Conservation (phyloP, 2,888 invertebrate species). For the Notodonta ziczac region DNA sequence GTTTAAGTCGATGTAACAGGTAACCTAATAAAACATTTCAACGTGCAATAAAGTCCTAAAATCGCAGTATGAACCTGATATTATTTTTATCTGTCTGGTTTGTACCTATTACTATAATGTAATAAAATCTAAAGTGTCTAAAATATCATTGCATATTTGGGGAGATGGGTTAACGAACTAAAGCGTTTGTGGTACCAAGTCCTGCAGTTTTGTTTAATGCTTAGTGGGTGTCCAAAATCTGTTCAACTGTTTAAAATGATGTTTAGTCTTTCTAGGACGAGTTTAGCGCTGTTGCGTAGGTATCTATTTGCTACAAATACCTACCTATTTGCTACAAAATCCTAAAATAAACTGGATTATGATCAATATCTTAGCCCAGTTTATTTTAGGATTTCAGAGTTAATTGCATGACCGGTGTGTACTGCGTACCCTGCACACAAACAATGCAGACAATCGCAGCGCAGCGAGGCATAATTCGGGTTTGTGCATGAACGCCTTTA, state of each 20-base stretch:
- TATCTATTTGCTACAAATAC: neutral
- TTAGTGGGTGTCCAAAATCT: too few relatives aligned
- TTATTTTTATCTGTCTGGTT: too few relatives aligned
- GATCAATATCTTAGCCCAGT: slow-evolving; percentile 12
- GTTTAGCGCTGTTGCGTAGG: too few relatives aligned
- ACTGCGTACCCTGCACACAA: slow-evolving; percentile 10
- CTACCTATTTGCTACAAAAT: neutral
- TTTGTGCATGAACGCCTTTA: slow-evolving; percentile 36
- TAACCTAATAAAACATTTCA: neutral
- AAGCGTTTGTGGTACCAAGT: too few relatives aligned
- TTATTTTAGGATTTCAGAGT: slow-evolving; percentile 6
- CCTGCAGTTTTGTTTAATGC: too few relatives aligned
- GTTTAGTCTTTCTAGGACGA: too few relatives aligned
- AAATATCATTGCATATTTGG: too few relatives aligned
- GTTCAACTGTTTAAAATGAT: too few relatives aligned
- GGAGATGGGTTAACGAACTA: too few relatives aligned
- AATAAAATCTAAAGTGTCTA: too few relatives aligned
- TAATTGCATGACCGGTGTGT: slow-evolving; percentile 23
- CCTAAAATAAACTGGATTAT: slow-evolving; percentile 19
- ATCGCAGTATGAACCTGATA: neutral
- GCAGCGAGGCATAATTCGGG: slow-evolving; percentile 30
- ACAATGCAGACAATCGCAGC: slow-evolving; percentile 37
- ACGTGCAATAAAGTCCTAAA: neutral
- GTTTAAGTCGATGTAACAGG: neutral
- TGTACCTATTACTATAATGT: too few relatives aligned